Base-by-base conservation (phyloP, 92 coral and sea anemone genomes). In the Epizoanthus scotinus region DNA sequence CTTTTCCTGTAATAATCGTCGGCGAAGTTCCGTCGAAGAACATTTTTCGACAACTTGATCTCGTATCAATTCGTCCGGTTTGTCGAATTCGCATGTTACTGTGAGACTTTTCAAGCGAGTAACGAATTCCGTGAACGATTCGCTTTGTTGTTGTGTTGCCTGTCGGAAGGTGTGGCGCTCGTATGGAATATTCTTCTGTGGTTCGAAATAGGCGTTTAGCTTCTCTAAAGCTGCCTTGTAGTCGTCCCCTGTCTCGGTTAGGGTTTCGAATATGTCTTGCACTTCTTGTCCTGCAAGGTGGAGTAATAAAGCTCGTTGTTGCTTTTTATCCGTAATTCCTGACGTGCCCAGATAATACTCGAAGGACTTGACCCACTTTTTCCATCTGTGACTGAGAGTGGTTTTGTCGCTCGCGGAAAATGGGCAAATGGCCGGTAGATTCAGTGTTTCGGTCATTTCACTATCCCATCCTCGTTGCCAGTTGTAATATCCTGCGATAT, bases 21-120 rank as follows among this genome's bases (percentile, higher is more conserved):
- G 79, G 6, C 83, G 83, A 49, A 87, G 53, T n/a, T 55, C 34
- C n/a, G 71, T 74, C 55, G 90, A 59, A 40, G 31, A 53, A 21
- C 90, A 86, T 24, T 82, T 84, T 28, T 87, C 86, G 7, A 87
- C 65, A 0, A 87, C 81, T 44, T 87, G 90, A 73, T 87, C 90
- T 27, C 79, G 56, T 34, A 87, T 87, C 73, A 82, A 63, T 24
- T 78, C 85, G 50, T 72, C 85, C 0, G 42, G 60, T 82, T 72
- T 79, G 22, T 55, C 27, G n/a, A 40, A 84, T 40, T 87, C 84
- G 12, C 84, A 87, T 27, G 67, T 6, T 58, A 57, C 52, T 0
- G 58, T 84, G 42, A 75, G 84, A 58, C 80, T 56, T 26, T 70
- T 63, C 40, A 87, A 71, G 55, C 85, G 82, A 20, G 84, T 87